These are phyloP conservation scores for Anthoscopus minutus DNA, from an alignment of 2,113 vertebrate genomes.

Conservation along the genomic window DNA sequence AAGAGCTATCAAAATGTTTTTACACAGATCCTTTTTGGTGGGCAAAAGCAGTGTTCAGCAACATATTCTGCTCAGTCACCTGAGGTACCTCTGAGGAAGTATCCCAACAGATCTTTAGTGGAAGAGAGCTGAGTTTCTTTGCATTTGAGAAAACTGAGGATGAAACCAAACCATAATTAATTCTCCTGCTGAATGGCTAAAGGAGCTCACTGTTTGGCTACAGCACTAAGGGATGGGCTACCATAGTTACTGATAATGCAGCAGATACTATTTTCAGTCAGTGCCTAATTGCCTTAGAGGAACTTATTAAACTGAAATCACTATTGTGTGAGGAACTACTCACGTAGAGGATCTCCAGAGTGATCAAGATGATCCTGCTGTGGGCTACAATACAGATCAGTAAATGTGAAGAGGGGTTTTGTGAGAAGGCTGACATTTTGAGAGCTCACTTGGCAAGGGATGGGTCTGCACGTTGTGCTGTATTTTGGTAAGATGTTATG, in stretches of 20 bases:
- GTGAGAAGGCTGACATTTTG: background rate
- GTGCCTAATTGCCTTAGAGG: conserved; percentile 29
- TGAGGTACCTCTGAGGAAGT: background rate
- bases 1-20: background rate
- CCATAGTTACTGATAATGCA: background rate
- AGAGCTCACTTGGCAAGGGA: background rate
- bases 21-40: background rate
- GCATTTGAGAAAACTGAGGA: background rate
- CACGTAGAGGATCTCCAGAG: background rate
- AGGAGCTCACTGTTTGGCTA: background rate
- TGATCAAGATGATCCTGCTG: conserved; percentile 32
- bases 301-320: conserved; percentile 18
- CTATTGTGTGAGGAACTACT: background rate
- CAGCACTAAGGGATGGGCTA: background rate
- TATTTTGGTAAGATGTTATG: conserved; percentile 11
- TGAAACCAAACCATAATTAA: background rate
- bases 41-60: background rate
- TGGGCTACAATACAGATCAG: background rate
- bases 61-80: background rate
- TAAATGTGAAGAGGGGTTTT: background rate
- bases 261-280: conserved; percentile 5
- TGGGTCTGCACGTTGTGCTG: background rate
- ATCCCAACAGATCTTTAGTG: background rate
- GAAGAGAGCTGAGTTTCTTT: background rate
- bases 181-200: background rate